Evolutionary conservation across 2,888 invertebrate species (phyloP).

Genomic region (Eupithecia subfuscata): DNA sequence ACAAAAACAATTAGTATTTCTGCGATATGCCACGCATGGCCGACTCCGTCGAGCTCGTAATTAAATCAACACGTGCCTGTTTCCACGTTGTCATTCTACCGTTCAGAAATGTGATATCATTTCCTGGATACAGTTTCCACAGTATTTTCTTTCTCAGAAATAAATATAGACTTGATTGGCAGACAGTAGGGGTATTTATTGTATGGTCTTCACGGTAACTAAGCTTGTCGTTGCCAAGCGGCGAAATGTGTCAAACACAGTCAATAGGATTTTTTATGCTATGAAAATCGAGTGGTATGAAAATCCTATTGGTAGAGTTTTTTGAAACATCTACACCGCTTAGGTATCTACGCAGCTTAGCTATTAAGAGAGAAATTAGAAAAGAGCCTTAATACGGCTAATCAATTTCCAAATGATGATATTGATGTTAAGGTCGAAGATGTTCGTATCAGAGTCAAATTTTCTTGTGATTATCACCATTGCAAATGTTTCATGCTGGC

Average conservation of each 20-base stretch:
- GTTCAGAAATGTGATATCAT: slow-evolving; percentile 6
- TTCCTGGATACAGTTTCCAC: slow-evolving; percentile 4
- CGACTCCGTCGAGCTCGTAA: background rate
- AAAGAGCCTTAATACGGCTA: too few species aligned
- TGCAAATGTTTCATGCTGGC: too few species aligned
- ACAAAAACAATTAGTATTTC: background rate
- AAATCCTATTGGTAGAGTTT: background rate
- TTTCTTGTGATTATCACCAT: too few species aligned
- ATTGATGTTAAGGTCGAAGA: background rate
- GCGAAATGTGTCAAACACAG: background rate
- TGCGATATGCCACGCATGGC: slow-evolving; percentile 4
- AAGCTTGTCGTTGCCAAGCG: background rate
- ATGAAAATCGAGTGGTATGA: background rate
- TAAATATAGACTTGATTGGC: background rate
- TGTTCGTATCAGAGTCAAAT: background rate
- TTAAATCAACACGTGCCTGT: slow-evolving; percentile 7
- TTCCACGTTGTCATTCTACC: slow-evolving; percentile 4
- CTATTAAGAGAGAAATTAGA: background rate
- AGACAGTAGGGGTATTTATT: background rate
- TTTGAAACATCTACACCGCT: background rate
- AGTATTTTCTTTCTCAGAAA: background rate
- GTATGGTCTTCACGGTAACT: background rate
- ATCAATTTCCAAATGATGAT: background rate
- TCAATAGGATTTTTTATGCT: background rate
- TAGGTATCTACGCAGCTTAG: too few species aligned